Base-by-base conservation (phyloP, 2,888 invertebrate species). In the Acanthosepion esculentum region DNA sequence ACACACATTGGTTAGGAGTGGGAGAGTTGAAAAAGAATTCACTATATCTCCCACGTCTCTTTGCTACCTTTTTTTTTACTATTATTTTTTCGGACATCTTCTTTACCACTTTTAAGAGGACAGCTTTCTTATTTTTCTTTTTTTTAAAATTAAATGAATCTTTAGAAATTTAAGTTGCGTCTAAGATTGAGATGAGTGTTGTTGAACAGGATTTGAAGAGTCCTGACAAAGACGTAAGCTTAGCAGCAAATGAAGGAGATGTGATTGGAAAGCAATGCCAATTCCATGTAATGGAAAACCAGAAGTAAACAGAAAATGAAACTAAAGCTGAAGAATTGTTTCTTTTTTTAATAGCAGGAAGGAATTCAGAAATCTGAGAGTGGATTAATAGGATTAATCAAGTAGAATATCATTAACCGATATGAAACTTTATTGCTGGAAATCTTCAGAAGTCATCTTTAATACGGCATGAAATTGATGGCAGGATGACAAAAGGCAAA, bases 141-240 rank as follows among this genome's bases (percentile, higher is more conserved):
- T 26, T 23, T 8, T 15, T 15, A n/a, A 78, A 78, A 33, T n/a
- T 78, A 78, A 78, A 78, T 78, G n/a, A 78, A 78, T 78, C 78
- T 78, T 78, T 78, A 78, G 78, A 78, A 78, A 78, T 78, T 15
- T 78, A 78, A 78, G n/a, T 78, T 78, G 78, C 12, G n/a, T n/a
- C 78, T 78, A 78, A 78, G 78, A 78, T 78, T 10, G n/a, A 78
- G n/a, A 78, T 33, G 78, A 78, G 78, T 78, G 78, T 78, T 78
- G 78, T 78, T 78, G 78, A 78, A 78, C 33, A 33, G 78, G n/a
- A 78, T 33, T 78, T 78, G 78, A 78, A 78, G 78, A 78, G 78
- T 78, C 78, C 78, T 78, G 78, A 78, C n/a, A n/a, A n/a, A 78
- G 78, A 78, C n/a, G 78, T 78, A 78, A 78, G n/a, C 78, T 78